Percentiles rank a stretch among this genome's conserved stretches.
These are phyloP conservation scores for Coluber constrictor DNA, from an alignment of 2,797 vertebrate genomes.

Conservation along the genomic window DNA sequence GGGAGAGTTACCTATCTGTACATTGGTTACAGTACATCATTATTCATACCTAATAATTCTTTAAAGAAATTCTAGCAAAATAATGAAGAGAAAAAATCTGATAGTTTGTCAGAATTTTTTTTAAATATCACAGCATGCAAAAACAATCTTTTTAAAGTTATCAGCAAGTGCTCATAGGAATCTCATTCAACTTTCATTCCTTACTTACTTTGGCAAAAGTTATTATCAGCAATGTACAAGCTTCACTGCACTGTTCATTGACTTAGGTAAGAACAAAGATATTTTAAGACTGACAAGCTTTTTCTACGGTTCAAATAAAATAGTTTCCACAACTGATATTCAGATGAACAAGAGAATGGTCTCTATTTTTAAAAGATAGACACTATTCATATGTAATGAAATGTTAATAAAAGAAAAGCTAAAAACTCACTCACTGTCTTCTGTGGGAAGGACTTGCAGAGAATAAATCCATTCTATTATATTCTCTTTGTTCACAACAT, in stretches of 20 bases:
- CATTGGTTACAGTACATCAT: neutral
- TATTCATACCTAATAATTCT: neutral
- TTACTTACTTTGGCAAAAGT: neutral
- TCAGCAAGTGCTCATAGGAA: neutral
- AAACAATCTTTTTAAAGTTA: neutral
- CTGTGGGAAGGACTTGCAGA: slow-evolving; percentile 92
- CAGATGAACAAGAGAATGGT: slow-evolving; percentile 25
- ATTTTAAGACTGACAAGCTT: neutral
- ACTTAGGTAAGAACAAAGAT: neutral
- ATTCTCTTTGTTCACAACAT: slow-evolving; percentile 85
- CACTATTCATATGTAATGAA: slow-evolving; percentile 38
- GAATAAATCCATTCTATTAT: slow-evolving; percentile 99
- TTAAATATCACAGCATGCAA: neutral
- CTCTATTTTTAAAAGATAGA: slow-evolving; percentile 33
- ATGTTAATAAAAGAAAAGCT: slow-evolving; percentile 62
- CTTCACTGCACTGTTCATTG: neutral
- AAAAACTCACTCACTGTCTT: slow-evolving; percentile 90
- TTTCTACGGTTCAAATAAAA: slow-evolving; percentile 4
- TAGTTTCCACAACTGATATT: neutral
- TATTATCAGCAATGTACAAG: neutral
- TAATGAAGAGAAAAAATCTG: neutral
- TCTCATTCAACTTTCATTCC: neutral
- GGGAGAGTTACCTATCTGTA: neutral
- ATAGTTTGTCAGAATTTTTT: neutral
- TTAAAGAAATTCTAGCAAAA: neutral